These are phyloP conservation scores for Amiota minor DNA, from an alignment of 2,888 invertebrate species.

Conservation along the genomic window DNA sequence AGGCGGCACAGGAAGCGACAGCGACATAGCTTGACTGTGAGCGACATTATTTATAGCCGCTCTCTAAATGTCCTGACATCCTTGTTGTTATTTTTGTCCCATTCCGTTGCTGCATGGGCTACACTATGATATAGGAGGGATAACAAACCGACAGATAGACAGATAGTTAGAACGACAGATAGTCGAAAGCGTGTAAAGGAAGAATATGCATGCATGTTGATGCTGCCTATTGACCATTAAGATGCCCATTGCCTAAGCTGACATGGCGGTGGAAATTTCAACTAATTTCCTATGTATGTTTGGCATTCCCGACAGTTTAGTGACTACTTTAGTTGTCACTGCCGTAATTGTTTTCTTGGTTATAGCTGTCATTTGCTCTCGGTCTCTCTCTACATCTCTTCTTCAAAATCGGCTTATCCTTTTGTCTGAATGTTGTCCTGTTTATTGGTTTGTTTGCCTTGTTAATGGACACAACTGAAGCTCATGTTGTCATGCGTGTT, in stretches of 20 bases:
- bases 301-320: conserved; percentile 13
- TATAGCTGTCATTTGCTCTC: conserved; percentile 13
- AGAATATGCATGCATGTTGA: conserved; percentile 13
- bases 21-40: neutral
- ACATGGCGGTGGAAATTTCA: neutral
- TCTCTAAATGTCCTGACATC: conserved; percentile 14
- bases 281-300: neutral
- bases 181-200: conserved; percentile 23
- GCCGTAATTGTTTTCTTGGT: conserved; percentile 26
- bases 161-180: neutral
- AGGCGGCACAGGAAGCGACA: conserved; percentile 50
- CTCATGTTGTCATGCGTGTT: conserved; percentile 1
- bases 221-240: neutral
- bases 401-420: neutral
- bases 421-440: conserved; percentile 3
- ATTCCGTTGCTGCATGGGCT: no score
- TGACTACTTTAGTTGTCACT: conserved; percentile 28
- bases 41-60: conserved; percentile 25
- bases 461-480: neutral
- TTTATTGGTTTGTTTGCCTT: conserved; percentile 5
- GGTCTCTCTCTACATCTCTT: neutral
- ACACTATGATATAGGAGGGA: no score
- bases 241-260: neutral
- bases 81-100: neutral
- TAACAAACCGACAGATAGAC: no score